These are phyloP conservation scores for Florisuga fusca DNA, from an alignment of 2,797 vertebrate genomes.

Conservation along the genomic window DNA sequence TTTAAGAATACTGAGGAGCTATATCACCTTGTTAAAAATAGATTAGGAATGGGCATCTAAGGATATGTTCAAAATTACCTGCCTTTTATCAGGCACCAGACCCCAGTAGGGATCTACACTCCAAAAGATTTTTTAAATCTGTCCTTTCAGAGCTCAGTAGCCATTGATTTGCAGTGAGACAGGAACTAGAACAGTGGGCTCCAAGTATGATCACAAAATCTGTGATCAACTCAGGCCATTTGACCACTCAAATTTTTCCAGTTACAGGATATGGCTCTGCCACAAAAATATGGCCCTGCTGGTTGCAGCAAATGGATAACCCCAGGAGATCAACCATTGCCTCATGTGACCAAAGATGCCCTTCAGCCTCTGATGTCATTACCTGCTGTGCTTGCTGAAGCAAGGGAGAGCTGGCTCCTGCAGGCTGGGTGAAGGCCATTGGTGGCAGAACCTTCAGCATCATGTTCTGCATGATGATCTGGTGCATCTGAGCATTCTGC, in stretches of 20 bases:
- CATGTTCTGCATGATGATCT: constrained; percentile 91
- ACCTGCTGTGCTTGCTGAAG: constrained; percentile 63
- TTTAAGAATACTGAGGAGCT: background rate
- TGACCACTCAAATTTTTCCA: background rate
- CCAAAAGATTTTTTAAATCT: background rate
- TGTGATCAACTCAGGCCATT: background rate
- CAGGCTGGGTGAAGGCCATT: background rate
- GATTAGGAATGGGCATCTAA: background rate
- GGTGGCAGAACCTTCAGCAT: constrained; percentile 88
- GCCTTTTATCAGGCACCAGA: background rate
- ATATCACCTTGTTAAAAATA: background rate
- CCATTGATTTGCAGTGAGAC: background rate
- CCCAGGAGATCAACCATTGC: background rate
- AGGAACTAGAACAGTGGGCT: background rate
- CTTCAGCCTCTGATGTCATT: background rate
- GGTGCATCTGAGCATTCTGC: constrained; percentile 93
- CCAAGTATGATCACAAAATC: background rate
- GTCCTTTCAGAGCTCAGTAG: background rate
- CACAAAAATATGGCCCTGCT: background rate
- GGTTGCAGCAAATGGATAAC: background rate
- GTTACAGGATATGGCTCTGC: background rate
- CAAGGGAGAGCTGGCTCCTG: background rate
- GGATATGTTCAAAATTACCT: background rate
- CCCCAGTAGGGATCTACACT: background rate
- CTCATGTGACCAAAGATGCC: background rate